These are phyloP conservation scores for Scomber scombrus DNA, from an alignment of 2,113 vertebrate species.

Conservation along the genomic window DNA sequence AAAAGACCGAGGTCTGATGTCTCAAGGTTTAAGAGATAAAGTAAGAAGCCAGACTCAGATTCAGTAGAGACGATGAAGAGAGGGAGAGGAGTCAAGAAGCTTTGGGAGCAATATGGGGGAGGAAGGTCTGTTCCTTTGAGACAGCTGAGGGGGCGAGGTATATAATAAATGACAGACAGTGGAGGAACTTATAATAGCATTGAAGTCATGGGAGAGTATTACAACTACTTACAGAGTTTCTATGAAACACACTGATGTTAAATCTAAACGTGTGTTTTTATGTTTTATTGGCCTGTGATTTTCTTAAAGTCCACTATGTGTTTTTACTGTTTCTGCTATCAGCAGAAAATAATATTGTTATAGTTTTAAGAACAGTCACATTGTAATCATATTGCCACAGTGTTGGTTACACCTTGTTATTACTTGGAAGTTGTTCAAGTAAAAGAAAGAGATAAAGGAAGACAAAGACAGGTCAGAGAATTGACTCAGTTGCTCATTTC, in stretches of 20 bases:
- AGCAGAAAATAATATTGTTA: background rate
- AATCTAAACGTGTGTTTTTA: too few relatives aligned
- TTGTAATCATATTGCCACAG: background rate
- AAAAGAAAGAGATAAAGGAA: background rate
- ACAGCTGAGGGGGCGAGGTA: slow-evolving; percentile 52
- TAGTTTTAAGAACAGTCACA: background rate
- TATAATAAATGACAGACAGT: slow-evolving; percentile 35
- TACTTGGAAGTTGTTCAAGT: background rate
- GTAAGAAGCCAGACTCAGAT: background rate
- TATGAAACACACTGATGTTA: background rate
- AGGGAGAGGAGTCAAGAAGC: slow-evolving; percentile 18
- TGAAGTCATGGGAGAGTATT: background rate
- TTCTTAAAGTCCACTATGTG: background rate
- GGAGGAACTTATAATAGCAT: slow-evolving; percentile 11
- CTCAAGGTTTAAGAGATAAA: background rate
- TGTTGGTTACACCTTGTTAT: background rate
- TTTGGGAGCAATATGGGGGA: slow-evolving; percentile 32
- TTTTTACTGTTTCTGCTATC: background rate
- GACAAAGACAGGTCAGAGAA: slow-evolving; percentile 1
- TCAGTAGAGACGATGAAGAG: background rate
- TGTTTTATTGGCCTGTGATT: background rate
- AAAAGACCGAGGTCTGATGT: background rate
- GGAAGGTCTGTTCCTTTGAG: slow-evolving; percentile 47
- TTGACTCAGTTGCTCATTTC: slow-evolving; percentile 10
- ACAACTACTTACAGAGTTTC: background rate